phyloP scores from a whole-genome alignment of 2,797 vertebrate genomes.

The Pachyuromys duprasi region DNA sequence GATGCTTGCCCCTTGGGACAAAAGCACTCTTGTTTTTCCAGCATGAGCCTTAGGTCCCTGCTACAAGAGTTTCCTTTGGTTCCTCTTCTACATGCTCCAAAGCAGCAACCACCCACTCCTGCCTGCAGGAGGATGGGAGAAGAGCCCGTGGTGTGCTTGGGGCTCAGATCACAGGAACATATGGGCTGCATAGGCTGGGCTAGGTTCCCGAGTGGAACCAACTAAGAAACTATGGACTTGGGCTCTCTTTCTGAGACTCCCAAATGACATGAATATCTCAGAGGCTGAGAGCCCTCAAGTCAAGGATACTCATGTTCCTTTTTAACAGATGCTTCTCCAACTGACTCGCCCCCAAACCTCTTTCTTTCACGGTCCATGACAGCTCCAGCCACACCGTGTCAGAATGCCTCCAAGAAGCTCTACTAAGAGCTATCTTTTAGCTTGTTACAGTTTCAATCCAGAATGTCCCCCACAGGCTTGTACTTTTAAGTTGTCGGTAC shows the following conservation, averaged over 20 bases:
- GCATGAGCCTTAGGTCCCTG: fast-evolving
- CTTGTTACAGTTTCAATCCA: neutral
- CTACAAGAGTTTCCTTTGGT: neutral
- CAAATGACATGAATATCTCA: neutral
- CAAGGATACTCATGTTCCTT: neutral
- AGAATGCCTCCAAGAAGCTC: neutral
- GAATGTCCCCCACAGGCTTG: neutral
- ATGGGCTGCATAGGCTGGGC: neutral
- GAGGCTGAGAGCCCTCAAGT: neutral
- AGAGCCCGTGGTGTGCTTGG: fast-evolving
- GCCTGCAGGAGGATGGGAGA: fast-evolving
- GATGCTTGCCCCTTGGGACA: constrained; percentile 43
- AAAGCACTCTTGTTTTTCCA: constrained; percentile 41
- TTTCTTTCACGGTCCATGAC: neutral
- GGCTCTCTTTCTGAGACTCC: neutral
- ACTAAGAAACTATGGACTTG: neutral
- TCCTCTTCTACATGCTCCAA: constrained; percentile 4
- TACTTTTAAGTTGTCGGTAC: neutral
- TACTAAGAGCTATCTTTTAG: neutral
- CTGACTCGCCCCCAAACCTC: neutral
- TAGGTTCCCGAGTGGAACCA: neutral
- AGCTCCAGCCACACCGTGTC: neutral
- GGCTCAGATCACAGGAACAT: constrained; percentile 72
- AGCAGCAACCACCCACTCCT: neutral
- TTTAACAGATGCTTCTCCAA: neutral